phyloP scores from a whole-genome alignment of 2,113 vertebrate species.

The Mormyrus iriodes region DNA sequence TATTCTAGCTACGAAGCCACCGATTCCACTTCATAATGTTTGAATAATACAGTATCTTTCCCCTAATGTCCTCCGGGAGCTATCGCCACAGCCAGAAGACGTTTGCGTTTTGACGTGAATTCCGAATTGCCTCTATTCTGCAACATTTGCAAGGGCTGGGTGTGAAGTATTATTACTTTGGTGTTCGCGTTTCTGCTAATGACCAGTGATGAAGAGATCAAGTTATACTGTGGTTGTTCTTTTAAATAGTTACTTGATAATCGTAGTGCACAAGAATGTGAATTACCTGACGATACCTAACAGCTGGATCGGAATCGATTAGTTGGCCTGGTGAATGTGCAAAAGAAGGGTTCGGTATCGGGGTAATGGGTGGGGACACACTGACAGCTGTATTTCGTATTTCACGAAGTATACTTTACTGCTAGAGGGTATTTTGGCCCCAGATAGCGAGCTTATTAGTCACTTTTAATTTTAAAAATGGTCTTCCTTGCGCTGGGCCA shows the following conservation, averaged over 20 bases:
- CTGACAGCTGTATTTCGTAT: neutral
- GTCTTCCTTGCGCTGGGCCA: neutral
- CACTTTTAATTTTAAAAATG: neutral
- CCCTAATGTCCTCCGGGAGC: neutral
- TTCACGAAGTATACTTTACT: neutral
- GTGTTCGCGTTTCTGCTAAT: neutral
- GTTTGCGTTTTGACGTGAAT: neutral
- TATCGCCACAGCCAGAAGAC: neutral
- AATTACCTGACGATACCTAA: neutral
- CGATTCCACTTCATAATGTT: neutral
- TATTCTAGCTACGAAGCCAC: neutral
- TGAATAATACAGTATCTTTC: neutral
- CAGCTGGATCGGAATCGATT: neutral
- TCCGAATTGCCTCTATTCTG: neutral
- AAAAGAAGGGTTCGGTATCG: neutral
- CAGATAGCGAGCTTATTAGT: neutral
- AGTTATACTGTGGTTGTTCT: neutral
- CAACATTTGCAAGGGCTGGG: neutral
- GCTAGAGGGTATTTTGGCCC: neutral
- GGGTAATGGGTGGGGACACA: neutral
- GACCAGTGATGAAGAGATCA: neutral
- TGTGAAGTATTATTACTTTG: neutral
- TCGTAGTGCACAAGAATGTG: neutral
- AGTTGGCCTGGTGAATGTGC: neutral
- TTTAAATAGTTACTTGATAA: neutral